Conservation (phyloP, 2,888 invertebrate genomes). For the Drosophila subquinaria region DNA sequence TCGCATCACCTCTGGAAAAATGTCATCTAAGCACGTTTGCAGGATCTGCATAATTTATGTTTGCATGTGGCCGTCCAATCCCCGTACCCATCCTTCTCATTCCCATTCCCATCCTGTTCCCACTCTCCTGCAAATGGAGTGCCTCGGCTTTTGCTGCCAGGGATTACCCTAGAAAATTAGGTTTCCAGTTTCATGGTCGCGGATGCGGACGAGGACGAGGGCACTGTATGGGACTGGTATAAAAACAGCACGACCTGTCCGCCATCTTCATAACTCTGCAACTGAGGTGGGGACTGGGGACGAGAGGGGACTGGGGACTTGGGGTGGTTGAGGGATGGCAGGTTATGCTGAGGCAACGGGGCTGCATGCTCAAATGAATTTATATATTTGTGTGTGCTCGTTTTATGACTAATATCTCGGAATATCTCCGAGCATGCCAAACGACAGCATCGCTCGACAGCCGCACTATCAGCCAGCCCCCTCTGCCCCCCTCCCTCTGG, state of each 20-base stretch:
- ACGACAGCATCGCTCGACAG: constrained; percentile 50
- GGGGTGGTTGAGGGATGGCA: constrained; percentile 1
- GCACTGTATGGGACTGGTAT: constrained; percentile 66
- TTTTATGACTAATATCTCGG: constrained; percentile 83
- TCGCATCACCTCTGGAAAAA: constrained; percentile 65
- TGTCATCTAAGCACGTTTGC: constrained; percentile 83
- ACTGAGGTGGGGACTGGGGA: constrained; percentile 24
- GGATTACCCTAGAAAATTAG: constrained; percentile 84
- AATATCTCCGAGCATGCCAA: constrained; percentile 67
- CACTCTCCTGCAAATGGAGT: constrained; percentile 21
- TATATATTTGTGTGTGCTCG: constrained; percentile 73
- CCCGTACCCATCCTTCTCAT: background rate
- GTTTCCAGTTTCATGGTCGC: constrained; percentile 77
- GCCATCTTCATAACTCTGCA: constrained; percentile 70
- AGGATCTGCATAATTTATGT: constrained; percentile 84
- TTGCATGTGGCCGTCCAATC: constrained; percentile 53
- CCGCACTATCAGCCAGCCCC: constrained; percentile 62
- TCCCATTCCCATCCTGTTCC: background rate
- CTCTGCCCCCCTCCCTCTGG: background rate
- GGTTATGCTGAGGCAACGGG: constrained; percentile 1
- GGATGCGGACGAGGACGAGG: constrained; percentile 47
- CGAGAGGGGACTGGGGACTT: background rate
- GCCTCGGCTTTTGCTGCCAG: constrained; percentile 58
- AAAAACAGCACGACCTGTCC: constrained; percentile 77
- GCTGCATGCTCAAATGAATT: constrained; percentile 73